These are phyloP conservation scores for Timandra comae DNA, from an alignment of 2,888 invertebrate species.

Conservation along the genomic window DNA sequence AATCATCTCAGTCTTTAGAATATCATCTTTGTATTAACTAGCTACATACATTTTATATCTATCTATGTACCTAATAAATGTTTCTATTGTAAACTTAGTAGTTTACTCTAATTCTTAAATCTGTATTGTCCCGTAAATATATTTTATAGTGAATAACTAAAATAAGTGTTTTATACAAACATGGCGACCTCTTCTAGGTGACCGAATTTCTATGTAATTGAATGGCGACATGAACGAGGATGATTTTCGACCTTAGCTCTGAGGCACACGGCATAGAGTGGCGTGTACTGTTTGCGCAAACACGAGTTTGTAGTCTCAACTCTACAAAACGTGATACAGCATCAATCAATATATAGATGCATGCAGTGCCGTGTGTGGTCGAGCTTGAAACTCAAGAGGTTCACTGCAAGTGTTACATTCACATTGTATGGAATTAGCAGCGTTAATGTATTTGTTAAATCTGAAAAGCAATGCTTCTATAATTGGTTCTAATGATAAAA, in stretches of 20 bases:
- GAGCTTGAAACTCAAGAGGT: conserved; percentile 2
- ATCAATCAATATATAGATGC: too few species aligned
- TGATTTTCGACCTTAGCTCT: too few species aligned
- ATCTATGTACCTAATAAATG: conserved; percentile 71
- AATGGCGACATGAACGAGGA: conserved; percentile 19
- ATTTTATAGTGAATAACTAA: conserved; percentile 44
- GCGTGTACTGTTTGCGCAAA: too few species aligned
- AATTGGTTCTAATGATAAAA: conserved; percentile 13
- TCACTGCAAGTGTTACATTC: conserved; percentile 3
- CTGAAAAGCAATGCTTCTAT: conserved; percentile 35
- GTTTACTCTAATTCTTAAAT: conserved; percentile 67
- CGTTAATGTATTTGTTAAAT: conserved; percentile 21
- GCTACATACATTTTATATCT: conserved; percentile 62
- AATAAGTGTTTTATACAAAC: conserved; percentile 69
- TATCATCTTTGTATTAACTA: conserved; percentile 59
- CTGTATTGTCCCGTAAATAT: conserved; percentile 67
- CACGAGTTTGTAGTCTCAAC: too few species aligned
- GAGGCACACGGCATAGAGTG: too few species aligned
- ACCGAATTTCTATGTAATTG: conserved; percentile 69
- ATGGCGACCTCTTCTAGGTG: conserved; percentile 73
- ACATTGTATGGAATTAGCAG: neutral
- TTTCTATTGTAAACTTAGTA: conserved; percentile 69
- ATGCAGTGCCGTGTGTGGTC: too few species aligned
- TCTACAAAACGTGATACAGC: too few species aligned
- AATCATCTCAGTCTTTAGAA: conserved; percentile 57